These are phyloP conservation scores for Hyposoter didymator DNA, from an alignment of 2,888 invertebrate species.

Conservation along the genomic window DNA sequence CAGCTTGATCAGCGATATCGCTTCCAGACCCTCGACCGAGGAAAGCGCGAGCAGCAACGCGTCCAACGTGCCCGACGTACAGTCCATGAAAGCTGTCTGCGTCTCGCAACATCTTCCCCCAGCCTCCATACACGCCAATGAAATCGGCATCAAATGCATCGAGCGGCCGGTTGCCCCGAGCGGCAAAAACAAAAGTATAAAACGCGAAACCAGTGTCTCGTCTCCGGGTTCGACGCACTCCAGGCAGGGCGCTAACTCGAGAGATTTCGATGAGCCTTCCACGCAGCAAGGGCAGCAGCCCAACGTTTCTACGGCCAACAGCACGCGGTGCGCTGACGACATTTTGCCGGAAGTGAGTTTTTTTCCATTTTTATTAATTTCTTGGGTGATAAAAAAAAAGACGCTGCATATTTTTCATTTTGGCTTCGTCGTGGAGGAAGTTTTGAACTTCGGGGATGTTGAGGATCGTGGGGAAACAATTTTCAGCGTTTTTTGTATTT, in stretches of 20 bases:
- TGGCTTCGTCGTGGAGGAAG: too few species aligned
- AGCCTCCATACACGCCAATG: slow-evolving; percentile 77
- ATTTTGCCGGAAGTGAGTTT: slow-evolving; percentile 52
- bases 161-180: slow-evolving; percentile 67
- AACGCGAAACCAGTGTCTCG: slow-evolving; percentile 46
- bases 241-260: slow-evolving; percentile 42
- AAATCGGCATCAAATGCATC: slow-evolving; percentile 77
- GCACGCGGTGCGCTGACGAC: slow-evolving; percentile 50
- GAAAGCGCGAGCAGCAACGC: slow-evolving; percentile 70
- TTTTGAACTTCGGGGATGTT: too few species aligned
- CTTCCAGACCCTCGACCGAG: slow-evolving; percentile 83
- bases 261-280: slow-evolving; percentile 32
- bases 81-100: slow-evolving; percentile 80
- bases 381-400: neutral
- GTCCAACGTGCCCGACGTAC: slow-evolving; percentile 76
- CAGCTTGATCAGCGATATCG: slow-evolving; percentile 87
- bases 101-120: slow-evolving; percentile 81
- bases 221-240: slow-evolving; percentile 61
- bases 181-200: slow-evolving; percentile 68
- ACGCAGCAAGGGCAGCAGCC: slow-evolving; percentile 3
- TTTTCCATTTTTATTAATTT: too few species aligned
- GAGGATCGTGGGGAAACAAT: too few species aligned
- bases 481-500: too few species aligned
- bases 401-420: too few species aligned
- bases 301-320: slow-evolving; percentile 8